Percentiles rank a stretch among this genome's conserved stretches.
These are phyloP conservation scores for Arenicola marina DNA, from an alignment of 2,888 invertebrate species.

Conservation along the genomic window DNA sequence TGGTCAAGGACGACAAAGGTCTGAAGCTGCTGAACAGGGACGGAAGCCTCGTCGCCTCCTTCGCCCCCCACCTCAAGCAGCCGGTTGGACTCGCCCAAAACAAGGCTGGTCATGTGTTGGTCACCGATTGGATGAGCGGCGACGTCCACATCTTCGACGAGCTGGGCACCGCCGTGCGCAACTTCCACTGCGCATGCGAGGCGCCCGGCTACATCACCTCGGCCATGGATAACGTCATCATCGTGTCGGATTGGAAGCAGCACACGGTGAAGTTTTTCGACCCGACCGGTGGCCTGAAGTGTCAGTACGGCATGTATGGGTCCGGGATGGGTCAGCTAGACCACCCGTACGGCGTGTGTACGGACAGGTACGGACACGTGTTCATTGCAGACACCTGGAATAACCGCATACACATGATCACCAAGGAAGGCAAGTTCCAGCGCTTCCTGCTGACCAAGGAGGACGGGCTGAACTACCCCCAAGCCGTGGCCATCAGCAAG, in stretches of 20 bases:
- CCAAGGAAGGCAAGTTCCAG: slow-evolving; percentile 30
- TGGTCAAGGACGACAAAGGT: slow-evolving; percentile 36
- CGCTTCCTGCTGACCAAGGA: slow-evolving; percentile 31
- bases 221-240: slow-evolving; percentile 24
- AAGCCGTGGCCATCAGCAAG: slow-evolving; percentile 28
- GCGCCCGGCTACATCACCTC: slow-evolving; percentile 35
- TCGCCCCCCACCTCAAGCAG: slow-evolving; percentile 33
- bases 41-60: slow-evolving; percentile 22
- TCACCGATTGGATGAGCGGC: slow-evolving; percentile 37
- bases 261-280: slow-evolving; percentile 32
- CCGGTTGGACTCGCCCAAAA: slow-evolving; percentile 34
- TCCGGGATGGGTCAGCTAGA: slow-evolving; percentile 28
- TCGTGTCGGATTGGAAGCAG: slow-evolving; percentile 39
- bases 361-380: slow-evolving; percentile 35
- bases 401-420: slow-evolving; percentile 34
- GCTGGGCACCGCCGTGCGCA: slow-evolving; percentile 18
- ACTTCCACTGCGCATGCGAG: slow-evolving; percentile 32
- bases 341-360: slow-evolving; percentile 36
- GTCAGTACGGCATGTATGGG: slow-evolving; percentile 33
- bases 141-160: slow-evolving; percentile 29
- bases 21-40: slow-evolving; percentile 28
- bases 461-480: slow-evolving; percentile 36
- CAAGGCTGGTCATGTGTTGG: slow-evolving; percentile 26
- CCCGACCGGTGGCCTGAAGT: slow-evolving; percentile 24
- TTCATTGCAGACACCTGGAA: slow-evolving; percentile 39